Evolutionary conservation across 92 coral and sea anemone genomes (phyloP).

Genomic region (Desmophyllum pertusum): DNA sequence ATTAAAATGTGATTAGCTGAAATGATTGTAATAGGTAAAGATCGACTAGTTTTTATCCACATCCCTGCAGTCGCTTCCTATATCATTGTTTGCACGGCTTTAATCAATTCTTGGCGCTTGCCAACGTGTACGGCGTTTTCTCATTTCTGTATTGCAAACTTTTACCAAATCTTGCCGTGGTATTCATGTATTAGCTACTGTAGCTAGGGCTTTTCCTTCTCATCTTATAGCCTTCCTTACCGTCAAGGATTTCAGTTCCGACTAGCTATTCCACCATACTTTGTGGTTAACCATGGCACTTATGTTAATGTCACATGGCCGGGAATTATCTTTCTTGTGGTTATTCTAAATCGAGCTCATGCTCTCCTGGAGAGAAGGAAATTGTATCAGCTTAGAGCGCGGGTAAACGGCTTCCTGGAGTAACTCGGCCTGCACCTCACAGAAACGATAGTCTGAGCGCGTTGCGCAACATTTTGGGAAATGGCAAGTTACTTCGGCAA

Average conservation of each 20-base stretch:
- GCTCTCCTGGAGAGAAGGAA: neutral
- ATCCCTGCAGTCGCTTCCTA: neutral
- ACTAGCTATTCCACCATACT: neutral
- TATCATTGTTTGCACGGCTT: neutral
- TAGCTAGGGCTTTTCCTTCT: neutral
- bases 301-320: neutral
- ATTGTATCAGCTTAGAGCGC: neutral
- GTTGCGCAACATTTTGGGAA: neutral
- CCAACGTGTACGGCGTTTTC: neutral
- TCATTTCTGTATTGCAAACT: neutral
- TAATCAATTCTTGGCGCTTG: neutral
- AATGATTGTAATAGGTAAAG: neutral
- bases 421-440: neutral
- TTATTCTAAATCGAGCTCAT: neutral
- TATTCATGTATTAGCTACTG: neutral
- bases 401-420: neutral
- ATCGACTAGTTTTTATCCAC: neutral
- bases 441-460: neutral
- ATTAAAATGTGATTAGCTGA: neutral
- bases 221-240: neutral
- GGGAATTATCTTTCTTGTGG: neutral
- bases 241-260: neutral
- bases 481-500: too few relatives aligned
- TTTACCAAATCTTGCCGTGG: neutral
- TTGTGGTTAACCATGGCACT: constrained; percentile 1